Conservation (phyloP, 2,888 invertebrate species). For the Helobdella robusta region DNA sequence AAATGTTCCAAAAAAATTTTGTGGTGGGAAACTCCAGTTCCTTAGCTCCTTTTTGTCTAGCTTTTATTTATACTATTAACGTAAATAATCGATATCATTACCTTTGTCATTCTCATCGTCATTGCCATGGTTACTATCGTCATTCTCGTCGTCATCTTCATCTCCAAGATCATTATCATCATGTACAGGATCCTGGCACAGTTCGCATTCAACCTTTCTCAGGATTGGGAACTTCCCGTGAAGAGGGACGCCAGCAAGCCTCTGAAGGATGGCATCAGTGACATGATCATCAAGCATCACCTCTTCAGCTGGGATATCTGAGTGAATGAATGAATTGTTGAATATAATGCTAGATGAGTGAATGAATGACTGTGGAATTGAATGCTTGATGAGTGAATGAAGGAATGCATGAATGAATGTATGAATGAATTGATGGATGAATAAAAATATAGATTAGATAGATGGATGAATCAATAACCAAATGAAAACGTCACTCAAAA, state of each 20-base stretch:
- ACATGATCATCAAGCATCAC: constrained; percentile 91
- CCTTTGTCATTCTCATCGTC: no score
- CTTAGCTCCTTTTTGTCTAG: no score
- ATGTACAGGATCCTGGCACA: constrained; percentile 72
- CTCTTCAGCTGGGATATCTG: constrained; percentile 36
- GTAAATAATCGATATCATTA: no score
- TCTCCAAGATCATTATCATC: no score
- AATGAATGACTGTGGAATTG: background rate
- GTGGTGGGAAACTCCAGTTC: background rate
- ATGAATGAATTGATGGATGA: background rate
- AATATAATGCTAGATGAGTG: background rate
- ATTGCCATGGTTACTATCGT: no score
- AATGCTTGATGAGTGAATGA: background rate
- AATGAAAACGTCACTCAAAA: no score
- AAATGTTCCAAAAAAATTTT: no score
- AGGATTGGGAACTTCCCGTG: constrained; percentile 85
- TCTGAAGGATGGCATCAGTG: constrained; percentile 63
- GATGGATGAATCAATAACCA: no score
- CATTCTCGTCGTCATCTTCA: no score
- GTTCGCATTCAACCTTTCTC: constrained; percentile 90
- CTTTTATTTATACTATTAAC: no score
- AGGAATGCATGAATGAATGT: background rate
- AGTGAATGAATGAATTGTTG: no score
- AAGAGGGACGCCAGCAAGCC: constrained; percentile 41
- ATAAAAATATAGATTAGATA: background rate